Conservation (phyloP, 2,888 invertebrate species). For the Pristionchus exspectatus region DNA sequence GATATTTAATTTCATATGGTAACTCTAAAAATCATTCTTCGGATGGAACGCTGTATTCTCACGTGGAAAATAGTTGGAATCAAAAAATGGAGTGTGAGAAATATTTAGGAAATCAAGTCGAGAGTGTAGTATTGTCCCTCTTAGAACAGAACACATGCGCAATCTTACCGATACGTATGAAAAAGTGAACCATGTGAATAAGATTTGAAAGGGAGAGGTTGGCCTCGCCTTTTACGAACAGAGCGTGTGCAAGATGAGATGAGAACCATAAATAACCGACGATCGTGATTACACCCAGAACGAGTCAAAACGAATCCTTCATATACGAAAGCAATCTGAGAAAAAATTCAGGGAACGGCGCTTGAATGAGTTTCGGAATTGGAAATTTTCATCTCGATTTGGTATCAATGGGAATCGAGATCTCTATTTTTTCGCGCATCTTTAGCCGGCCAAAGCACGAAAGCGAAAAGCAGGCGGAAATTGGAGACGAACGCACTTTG, state of each 20-base stretch:
- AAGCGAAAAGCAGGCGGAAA: slow-evolving; percentile 52
- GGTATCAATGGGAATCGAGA: not conserved
- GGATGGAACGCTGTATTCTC: too few relatives aligned
- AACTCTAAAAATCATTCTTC: too few relatives aligned
- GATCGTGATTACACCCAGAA: not conserved
- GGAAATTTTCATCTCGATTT: not conserved
- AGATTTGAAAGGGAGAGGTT: not conserved
- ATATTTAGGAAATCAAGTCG: too few relatives aligned
- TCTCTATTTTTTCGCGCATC: not conserved
- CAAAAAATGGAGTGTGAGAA: too few relatives aligned
- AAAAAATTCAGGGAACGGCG: not conserved
- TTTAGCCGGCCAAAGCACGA: not conserved
- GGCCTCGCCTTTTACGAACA: slow-evolving; percentile 3
- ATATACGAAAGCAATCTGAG: not conserved
- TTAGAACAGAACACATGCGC: too few relatives aligned
- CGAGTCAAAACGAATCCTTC: not conserved
- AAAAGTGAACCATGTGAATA: not conserved
- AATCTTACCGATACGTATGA: not conserved
- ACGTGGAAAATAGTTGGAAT: too few relatives aligned
- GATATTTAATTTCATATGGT: too few relatives aligned
- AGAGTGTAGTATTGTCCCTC: too few relatives aligned
- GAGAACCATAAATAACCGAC: not conserved
- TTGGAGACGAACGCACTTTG: slow-evolving; percentile 48
- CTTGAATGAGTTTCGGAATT: not conserved
- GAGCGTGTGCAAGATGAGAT: not conserved